Conservation (phyloP, 2,797 vertebrate genomes). For the Phataginus tetradactyla region DNA sequence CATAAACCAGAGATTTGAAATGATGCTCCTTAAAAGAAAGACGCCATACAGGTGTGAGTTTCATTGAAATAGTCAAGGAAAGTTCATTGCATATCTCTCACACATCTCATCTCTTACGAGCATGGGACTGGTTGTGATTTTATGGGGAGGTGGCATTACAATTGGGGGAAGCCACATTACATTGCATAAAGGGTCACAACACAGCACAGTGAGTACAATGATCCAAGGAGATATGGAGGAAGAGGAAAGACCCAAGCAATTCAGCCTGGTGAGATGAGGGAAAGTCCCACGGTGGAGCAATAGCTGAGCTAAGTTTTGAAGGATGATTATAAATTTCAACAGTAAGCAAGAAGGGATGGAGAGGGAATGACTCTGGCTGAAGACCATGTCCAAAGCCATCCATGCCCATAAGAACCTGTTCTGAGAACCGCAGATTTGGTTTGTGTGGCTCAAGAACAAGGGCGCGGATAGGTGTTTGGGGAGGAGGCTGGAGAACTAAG, state of each 20-base stretch:
- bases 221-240: neutral
- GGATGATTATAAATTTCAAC: neutral
- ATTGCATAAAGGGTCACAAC: neutral
- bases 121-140: neutral
- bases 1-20: slow-evolving; percentile 24
- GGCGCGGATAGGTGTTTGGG: accelerated
- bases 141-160: neutral
- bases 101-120: neutral
- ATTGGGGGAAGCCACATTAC: neutral
- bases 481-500: neutral
- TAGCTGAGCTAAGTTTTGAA: neutral
- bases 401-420: neutral
- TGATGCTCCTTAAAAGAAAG: neutral
- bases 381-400: neutral
- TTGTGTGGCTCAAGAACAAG: neutral
- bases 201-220: neutral
- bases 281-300: neutral
- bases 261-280: neutral
- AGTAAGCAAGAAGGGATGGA: neutral
- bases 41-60: neutral
- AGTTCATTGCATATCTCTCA: neutral
- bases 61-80: neutral
- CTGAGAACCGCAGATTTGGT: neutral
- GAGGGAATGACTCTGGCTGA: neutral
- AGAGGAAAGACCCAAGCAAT: neutral